A percentile compares a stretch with the other conserved stretches of the same genome.
These are phyloP conservation scores for Siniperca obscura DNA, from an alignment of 2,797 vertebrate species.

Conservation along the genomic window DNA sequence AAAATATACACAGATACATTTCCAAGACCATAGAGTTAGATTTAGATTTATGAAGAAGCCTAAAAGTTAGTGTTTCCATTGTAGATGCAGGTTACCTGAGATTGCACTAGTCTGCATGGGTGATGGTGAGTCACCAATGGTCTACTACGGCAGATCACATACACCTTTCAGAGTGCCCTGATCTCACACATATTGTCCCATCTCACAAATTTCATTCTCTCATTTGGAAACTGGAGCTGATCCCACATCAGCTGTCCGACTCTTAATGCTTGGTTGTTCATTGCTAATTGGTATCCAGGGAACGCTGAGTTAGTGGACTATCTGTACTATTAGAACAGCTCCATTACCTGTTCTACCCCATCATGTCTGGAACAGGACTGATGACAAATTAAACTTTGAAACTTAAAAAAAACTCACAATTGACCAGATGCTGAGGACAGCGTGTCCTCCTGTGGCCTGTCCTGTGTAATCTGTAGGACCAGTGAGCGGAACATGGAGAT, in stretches of 20 bases:
- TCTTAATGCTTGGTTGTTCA: conserved; percentile 56
- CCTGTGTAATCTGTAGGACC: conserved; percentile 39
- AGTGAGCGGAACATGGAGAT: conserved; percentile 31
- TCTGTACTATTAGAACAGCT: conserved; percentile 72
- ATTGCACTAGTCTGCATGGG: background rate
- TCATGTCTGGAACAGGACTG: conserved; percentile 55
- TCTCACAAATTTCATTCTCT: conserved; percentile 28
- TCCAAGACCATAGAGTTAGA: background rate
- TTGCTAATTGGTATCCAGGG: conserved; percentile 70
- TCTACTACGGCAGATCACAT: background rate
- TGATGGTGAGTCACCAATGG: conserved; percentile 2
- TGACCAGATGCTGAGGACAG: conserved; percentile 64
- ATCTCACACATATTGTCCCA: conserved; percentile 27
- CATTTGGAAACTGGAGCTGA: conserved; percentile 17
- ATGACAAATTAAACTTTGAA: conserved; percentile 73
- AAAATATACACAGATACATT: background rate
- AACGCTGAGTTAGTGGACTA: conserved; percentile 69
- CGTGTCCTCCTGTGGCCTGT: conserved; percentile 43
- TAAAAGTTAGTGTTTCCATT: background rate
- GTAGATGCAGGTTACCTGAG: background rate
- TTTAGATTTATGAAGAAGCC: background rate
- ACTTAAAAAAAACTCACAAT: conserved; percentile 37
- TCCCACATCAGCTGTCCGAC: conserved; percentile 43
- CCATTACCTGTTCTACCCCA: conserved; percentile 67
- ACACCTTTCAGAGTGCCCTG: background rate